A percentile compares a stretch with the other conserved stretches of the same genome.
phyloP scores from a whole-genome alignment of 2,113 vertebrate species.

The Colossoma macropomum region DNA sequence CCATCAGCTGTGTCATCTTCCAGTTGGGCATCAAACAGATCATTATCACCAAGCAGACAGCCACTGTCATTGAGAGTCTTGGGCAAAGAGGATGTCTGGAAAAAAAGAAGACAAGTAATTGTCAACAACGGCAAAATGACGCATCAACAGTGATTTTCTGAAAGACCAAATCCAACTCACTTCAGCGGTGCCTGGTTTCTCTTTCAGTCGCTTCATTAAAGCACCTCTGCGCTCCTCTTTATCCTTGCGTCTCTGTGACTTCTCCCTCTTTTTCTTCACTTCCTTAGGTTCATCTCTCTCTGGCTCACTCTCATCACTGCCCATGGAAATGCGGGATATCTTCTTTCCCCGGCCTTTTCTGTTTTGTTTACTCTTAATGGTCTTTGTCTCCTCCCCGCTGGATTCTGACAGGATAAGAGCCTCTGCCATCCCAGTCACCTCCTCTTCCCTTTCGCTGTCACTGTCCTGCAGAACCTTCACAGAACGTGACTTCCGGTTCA shows the following conservation, averaged over 20 bases:
- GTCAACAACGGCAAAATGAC: not conserved
- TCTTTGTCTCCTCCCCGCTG: conserved; percentile 68
- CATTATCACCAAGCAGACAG: conserved; percentile 86
- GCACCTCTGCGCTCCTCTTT: conserved; percentile 59
- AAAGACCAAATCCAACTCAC: not conserved
- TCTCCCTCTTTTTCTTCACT: conserved; percentile 72
- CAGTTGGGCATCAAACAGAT: conserved; percentile 84
- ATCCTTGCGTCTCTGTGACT: conserved; percentile 50
- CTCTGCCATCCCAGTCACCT: conserved; percentile 51
- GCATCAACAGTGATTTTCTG: not conserved
- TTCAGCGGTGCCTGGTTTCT: conserved; percentile 33
- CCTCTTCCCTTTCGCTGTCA: conserved; percentile 78
- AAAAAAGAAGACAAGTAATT: conserved; percentile 21
- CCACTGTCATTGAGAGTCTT: conserved; percentile 86
- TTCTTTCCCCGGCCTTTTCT: conserved; percentile 16
- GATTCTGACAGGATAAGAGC: conserved; percentile 48
- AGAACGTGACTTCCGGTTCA: conserved; percentile 79
- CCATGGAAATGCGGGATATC: conserved; percentile 30
- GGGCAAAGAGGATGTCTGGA: conserved; percentile 57
- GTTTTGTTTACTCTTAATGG: conserved; percentile 55
- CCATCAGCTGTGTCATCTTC: conserved; percentile 58
- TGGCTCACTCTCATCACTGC: conserved; percentile 45
- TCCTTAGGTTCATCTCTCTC: conserved; percentile 50
- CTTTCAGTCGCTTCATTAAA: conserved; percentile 62
- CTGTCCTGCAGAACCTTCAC: conserved; percentile 86